phyloP scores from a whole-genome alignment of 2,113 vertebrate genomes.

The Leptobrachium leishanense region DNA sequence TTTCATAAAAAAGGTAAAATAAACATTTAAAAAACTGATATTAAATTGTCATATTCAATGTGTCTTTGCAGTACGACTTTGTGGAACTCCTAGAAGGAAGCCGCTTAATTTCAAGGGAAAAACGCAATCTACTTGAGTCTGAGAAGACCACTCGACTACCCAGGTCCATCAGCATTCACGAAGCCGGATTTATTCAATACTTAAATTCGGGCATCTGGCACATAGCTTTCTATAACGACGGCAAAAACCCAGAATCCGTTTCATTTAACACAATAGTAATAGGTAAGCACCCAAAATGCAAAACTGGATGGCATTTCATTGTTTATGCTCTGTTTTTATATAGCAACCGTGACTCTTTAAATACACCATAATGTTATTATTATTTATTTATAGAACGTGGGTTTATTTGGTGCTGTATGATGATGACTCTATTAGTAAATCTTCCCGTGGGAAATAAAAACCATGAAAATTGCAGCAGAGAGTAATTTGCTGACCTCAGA shows the following conservation, averaged over 20 bases:
- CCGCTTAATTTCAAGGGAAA: slow-evolving; percentile 89
- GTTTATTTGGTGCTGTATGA: no score
- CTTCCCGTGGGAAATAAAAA: no score
- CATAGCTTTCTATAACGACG: slow-evolving; percentile 96
- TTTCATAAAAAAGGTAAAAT: no score
- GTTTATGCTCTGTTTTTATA: not conserved
- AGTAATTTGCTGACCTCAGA: no score
- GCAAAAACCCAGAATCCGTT: slow-evolving; percentile 85
- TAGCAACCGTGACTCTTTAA: no score
- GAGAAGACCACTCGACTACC: slow-evolving; percentile 74
- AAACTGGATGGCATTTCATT: not conserved
- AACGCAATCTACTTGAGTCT: slow-evolving; percentile 71
- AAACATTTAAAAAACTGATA: no score
- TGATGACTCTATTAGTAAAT: no score
- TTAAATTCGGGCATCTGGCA: slow-evolving; percentile 96
- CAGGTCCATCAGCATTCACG: slow-evolving; percentile 83
- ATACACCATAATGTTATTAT: no score
- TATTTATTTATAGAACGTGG: no score
- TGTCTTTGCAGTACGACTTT: slow-evolving; percentile 86
- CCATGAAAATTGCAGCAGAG: no score
- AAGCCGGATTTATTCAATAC: slow-evolving; percentile 97
- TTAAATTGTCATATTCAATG: not conserved
- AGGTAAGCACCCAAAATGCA: slow-evolving; percentile 69
- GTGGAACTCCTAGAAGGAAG: slow-evolving; percentile 96
- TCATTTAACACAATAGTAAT: slow-evolving; percentile 94